phyloP scores from a whole-genome alignment of 1,140 invertebrate genomes.

The Achatina immaculata region DNA sequence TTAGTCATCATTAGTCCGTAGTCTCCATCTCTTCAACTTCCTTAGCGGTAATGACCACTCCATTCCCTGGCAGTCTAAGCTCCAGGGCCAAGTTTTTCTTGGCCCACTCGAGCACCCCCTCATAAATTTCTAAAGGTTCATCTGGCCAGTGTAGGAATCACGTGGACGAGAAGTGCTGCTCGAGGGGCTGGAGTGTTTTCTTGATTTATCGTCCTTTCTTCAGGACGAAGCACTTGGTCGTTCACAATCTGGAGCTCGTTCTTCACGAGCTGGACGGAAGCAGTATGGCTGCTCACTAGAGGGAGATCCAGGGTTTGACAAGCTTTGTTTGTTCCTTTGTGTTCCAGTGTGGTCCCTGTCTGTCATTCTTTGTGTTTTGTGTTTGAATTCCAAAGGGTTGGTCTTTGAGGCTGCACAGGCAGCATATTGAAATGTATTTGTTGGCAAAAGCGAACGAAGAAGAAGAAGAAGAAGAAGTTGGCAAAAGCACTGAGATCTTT shows the following conservation, averaged over 20 bases:
- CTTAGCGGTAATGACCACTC: neutral
- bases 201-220: neutral
- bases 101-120: neutral
- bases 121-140: neutral
- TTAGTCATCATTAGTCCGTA: conserved; percentile 1
- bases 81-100: neutral
- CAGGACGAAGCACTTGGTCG: neutral
- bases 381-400: neutral
- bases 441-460: too few species aligned
- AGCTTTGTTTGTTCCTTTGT: too few species aligned
- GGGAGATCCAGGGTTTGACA: too few species aligned
- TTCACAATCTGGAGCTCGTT: neutral
- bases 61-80: neutral
- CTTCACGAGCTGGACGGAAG: neutral
- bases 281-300: too few species aligned
- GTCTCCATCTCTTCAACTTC: neutral
- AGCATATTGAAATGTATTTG: too few species aligned
- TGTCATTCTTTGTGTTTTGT: neutral
- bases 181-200: neutral
- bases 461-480: too few species aligned
- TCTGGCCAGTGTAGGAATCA: neutral
- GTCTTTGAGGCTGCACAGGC: too few species aligned
- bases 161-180: neutral
- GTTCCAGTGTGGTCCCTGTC: neutral
- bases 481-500: too few species aligned